These are phyloP conservation scores for Xiphophorus birchmanni DNA, from an alignment of 2,797 vertebrate species.

Conservation along the genomic window DNA sequence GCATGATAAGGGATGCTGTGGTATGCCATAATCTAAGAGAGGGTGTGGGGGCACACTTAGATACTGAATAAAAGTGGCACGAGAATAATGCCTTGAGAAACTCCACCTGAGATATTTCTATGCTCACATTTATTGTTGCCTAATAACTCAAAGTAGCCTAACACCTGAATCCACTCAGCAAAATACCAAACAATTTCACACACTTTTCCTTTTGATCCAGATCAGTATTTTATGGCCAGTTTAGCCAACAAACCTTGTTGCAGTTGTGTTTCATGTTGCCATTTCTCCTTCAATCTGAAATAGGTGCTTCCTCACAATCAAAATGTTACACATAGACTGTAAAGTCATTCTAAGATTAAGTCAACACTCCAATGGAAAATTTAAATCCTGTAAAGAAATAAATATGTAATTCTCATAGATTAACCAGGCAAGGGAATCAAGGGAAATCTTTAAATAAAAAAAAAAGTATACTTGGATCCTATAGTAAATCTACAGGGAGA, in stretches of 20 bases:
- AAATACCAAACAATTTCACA: background rate
- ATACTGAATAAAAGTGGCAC: background rate
- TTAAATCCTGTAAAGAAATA: conserved; percentile 45
- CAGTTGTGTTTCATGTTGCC: conserved; percentile 51
- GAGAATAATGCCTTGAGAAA: background rate
- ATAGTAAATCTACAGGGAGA: conserved; percentile 74
- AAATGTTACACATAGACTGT: conserved; percentile 7
- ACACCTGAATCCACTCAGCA: background rate
- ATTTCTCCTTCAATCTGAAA: conserved; percentile 26
- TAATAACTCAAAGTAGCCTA: background rate
- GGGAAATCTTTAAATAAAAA: conserved; percentile 62
- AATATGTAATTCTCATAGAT: conserved; percentile 76
- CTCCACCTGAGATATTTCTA: background rate
- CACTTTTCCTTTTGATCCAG: background rate
- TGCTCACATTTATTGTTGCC: background rate
- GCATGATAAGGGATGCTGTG: background rate
- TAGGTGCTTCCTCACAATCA: conserved; percentile 30
- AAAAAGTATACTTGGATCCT: conserved; percentile 78
- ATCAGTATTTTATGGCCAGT: conserved; percentile 9
- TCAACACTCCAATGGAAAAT: conserved; percentile 34
- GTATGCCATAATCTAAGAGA: background rate
- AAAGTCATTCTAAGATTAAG: conserved; percentile 20
- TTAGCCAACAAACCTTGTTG: conserved; percentile 53
- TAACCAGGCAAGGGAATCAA: conserved; percentile 78
- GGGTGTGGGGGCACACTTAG: background rate